Base-by-base conservation (phyloP, 2,888 invertebrate species). In the Trichacis sp. region DNA sequence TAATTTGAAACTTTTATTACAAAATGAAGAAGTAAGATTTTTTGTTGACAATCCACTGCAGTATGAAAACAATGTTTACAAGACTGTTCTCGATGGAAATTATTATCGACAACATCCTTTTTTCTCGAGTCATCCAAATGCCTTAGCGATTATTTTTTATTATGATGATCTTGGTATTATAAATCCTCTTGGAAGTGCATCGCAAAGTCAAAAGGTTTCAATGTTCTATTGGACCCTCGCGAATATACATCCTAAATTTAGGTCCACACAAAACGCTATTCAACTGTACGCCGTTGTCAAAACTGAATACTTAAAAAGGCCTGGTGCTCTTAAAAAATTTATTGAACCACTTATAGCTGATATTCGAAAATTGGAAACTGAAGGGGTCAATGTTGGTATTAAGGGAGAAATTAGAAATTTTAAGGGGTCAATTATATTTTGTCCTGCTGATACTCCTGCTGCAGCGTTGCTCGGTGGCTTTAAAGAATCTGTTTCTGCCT, bases 161-260 rank as follows among this genome's bases (percentile, higher is more conserved):
- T 64, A 65, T 30, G 70, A 73, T 45, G 64, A 70, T 2, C 43
- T 73, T 18, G 70, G 70, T 19, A 54, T 73, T 5, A 59, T 68
- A 1, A 74, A 73, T 62, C 70, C 71, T 11, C 40, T 73, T 6
- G 69, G 71, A 17, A 9, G 55, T 9, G 63, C 49, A 17, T 61
- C 69, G 8, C 61, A 55, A 48, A 57, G 42, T 42, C 52, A 74
- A 29, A 71, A 72, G 57, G 42, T 74, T 18, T 52, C 64, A 6
- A 69, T 68, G 57, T 68, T 74, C 38, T 74, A 73, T 55, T 70
- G 71, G n/a, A n/a, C n/a, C n/a, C n/a, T n/a, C n/a, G n/a, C n/a
- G n/a, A n/a, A n/a, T 65, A 60, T 71, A 18, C 36, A 64, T 46
- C 67, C 69, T 8, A 45, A 64, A n/a, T 46, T 47, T n/a, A 11